phyloP scores from a whole-genome alignment of 2,113 vertebrate genomes.

The Eptesicus fuscus region DNA sequence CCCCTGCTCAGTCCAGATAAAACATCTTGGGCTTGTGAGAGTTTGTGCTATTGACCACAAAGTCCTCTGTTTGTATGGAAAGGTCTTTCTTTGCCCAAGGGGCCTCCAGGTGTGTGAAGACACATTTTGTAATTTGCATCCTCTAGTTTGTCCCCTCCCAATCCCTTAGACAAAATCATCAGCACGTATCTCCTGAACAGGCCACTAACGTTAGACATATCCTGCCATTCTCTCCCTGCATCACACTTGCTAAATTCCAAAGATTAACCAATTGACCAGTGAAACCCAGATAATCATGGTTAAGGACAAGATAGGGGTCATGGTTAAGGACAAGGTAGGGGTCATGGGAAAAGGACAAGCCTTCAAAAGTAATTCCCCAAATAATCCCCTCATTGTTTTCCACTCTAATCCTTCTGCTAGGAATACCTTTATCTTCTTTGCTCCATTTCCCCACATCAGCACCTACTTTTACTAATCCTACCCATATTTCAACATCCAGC shows the following conservation, averaged over 20 bases:
- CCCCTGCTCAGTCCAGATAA: background rate
- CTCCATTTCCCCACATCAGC: background rate
- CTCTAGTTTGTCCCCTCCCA: background rate
- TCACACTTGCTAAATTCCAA: background rate
- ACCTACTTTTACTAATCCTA: background rate
- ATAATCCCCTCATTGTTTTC: background rate
- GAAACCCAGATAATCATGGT: background rate
- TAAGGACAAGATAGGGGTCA: too few species aligned
- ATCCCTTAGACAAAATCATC: background rate
- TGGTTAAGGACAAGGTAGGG: background rate
- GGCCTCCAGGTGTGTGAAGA: background rate
- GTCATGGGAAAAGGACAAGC: background rate
- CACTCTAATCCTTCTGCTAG: background rate
- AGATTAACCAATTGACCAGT: background rate
- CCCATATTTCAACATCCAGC: background rate
- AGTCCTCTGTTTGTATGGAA: background rate
- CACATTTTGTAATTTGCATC: background rate
- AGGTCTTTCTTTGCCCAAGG: slow-evolving; percentile 6
- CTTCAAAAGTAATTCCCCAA: background rate
- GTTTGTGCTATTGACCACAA: slow-evolving; percentile 19
- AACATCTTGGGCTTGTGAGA: background rate
- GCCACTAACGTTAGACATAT: background rate
- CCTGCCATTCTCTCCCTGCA: background rate
- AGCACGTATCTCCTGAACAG: background rate
- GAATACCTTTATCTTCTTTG: background rate